Base-by-base conservation (phyloP, 2,888 invertebrate genomes). In the Drosophila cognata region DNA sequence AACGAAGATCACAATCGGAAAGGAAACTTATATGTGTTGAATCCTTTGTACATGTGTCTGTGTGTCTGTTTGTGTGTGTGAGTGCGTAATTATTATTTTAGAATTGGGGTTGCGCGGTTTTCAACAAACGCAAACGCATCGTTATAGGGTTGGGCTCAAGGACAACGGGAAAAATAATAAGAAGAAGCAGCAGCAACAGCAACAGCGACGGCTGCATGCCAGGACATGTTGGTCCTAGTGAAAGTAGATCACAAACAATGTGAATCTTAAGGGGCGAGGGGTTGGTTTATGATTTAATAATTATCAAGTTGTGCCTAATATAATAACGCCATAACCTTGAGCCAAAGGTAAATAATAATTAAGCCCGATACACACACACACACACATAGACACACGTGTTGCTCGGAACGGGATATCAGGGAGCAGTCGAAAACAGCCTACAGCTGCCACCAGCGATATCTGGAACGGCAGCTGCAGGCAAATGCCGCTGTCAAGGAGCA, bases 271-370 rank as follows among this genome's bases (percentile, higher is more conserved):
- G 60, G 38, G 59, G 58, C 55, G 52, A 52, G 63, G 70, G 71
- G 61, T 67, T 21, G 66, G 60, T 79, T 85, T 84, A 80, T 89
- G 85, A 89, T 89, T 80, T 88, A 88, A 88, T 82, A 88, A 84
- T 82, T 82, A 80, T 84, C 82, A 87, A 79, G 84, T 89, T 71
- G 76, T 57, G 68, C 57, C 81, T 73, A 81, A 87, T 87, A 85
- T 87, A 77, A 84, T 74, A 81, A 77, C 71, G 85, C 58, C 77
- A 74, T 88, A 88, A 88, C 88, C 90, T 88, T 88, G 89, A 88
- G 71, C 76, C 62, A 38, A 74, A 74, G 70, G 88, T 88, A 90
- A 87, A 90, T 86, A 87, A 86, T 83, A 90, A 90, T 90, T 90
- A 88, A 72, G 73, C 62, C 52, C 57, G 48, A 57, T 31, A n/a